These are phyloP conservation scores for Megalonaias nervosa DNA, from an alignment of 1,140 invertebrate genomes.

Conservation along the genomic window DNA sequence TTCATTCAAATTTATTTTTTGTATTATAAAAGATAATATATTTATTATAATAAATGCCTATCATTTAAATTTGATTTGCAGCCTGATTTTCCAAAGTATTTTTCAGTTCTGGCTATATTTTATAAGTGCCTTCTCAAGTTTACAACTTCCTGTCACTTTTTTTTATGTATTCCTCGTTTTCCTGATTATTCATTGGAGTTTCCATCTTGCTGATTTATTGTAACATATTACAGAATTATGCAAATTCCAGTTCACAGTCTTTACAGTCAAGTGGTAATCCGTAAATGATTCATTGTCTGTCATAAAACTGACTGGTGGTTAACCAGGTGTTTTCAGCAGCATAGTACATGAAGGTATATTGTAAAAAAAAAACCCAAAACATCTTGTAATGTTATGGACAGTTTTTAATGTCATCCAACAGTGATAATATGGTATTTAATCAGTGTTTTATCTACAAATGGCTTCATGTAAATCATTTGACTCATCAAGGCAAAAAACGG, in stretches of 20 bases:
- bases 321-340: constrained; percentile 15
- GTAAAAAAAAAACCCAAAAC: no score
- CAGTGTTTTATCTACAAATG: no score
- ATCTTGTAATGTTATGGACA: no score
- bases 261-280: constrained; percentile 12
- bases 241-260: constrained; percentile 21
- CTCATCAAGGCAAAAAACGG: no score
- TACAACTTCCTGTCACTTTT: constrained; percentile 27
- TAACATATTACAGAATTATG: constrained; percentile 30
- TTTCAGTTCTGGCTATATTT: neutral
- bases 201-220: constrained; percentile 14
- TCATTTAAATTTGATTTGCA: neutral
- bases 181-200: constrained; percentile 1
- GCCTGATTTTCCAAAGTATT: neutral
- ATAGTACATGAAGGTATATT: neutral
- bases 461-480: no score
- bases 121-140: constrained; percentile 5
- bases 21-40: no score
- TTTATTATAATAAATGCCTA: no score
- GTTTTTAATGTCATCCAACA: no score
- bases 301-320: constrained; percentile 5
- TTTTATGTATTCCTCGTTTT: constrained; percentile 8
- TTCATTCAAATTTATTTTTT: no score
- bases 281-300: constrained; percentile 2
- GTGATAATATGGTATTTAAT: no score